Base-by-base conservation (phyloP, 2,888 invertebrate species). In the Fragum sueziense region DNA sequence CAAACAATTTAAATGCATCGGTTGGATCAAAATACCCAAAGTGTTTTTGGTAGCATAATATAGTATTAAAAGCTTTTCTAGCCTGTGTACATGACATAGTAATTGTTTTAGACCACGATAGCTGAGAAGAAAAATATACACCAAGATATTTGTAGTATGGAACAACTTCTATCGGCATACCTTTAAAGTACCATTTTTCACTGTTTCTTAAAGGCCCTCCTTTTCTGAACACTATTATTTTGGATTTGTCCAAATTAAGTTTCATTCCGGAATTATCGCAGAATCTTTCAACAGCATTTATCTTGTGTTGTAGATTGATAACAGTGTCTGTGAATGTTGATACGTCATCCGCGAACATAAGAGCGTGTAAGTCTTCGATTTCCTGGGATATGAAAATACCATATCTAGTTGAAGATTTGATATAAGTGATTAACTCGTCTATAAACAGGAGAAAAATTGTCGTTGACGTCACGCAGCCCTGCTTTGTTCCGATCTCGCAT, bases 171-270 rank as follows among this genome's bases (percentile, higher is more conserved):
- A 62, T 33, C 29, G 7, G 17, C 62, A 2, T 33, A 3, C 34
- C 34, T 20, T 34, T 62, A 62, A 11, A 62, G 29, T n/a, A 62
- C 22, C 62, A 62, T 9, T 22, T 31, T 62, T 62, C 34, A 62
- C 14, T n/a, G 11, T 31, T 7, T 37, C 20, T 62, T 7, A 62
- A 14, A 14, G 34, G 17, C 2, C 62, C 62, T 2, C 34, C 37
- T 11, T 62, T 62, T 34, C 62, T 62, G 27, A 62, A 62, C 2
- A 62, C 31, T 54, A 54, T n/a, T n/a, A n/a, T n/a, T n/a, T n/a
- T n/a, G n/a, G n/a, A n/a, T n/a, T n/a, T n/a, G n/a, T n/a, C n/a
- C n/a, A n/a, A n/a, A n/a, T n/a, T n/a, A n/a, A n/a, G n/a, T n/a
- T n/a, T n/a, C n/a, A n/a, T n/a, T n/a, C 54, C 54, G n/a, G 54